A percentile compares a stretch with the other conserved stretches of the same genome.
Conservation (phyloP, 2,113 vertebrate genomes). For the Silurus glanis region DNA sequence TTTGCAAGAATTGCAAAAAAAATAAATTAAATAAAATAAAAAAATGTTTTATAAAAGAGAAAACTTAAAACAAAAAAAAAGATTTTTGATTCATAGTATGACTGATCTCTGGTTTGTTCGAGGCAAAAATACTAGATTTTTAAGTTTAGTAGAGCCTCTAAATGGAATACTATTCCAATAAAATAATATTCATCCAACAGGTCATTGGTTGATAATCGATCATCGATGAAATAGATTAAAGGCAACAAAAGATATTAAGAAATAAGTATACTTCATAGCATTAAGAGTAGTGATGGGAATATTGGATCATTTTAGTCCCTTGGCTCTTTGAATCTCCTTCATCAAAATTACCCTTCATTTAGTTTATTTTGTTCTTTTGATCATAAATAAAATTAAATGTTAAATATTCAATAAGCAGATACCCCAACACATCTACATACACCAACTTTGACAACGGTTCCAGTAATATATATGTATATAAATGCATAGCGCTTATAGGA, state of each 20-base stretch:
- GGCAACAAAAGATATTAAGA: neutral
- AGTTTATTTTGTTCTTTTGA: no score
- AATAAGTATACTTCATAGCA: neutral
- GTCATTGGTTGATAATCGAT: neutral
- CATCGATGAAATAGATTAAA: neutral
- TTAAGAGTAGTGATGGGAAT: neutral
- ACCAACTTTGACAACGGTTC: no score
- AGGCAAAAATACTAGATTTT: neutral
- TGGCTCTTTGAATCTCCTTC: no score
- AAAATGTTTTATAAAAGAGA: neutral
- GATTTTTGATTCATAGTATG: neutral
- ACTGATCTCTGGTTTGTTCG: no score
- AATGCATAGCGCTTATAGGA: no score
- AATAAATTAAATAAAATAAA: no score
- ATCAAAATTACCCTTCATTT: no score
- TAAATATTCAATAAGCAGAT: no score
- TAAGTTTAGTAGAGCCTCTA: neutral
- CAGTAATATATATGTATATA: no score
- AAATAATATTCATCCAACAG: neutral
- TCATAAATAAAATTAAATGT: no score
- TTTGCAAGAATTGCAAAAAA: neutral
- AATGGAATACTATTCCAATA: neutral
- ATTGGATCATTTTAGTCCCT: no score
- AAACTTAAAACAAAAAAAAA: neutral
- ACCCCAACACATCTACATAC: no score